A percentile compares a stretch with the other conserved stretches of the same genome.
Evolutionary conservation across 2,888 invertebrate species (phyloP).

Genomic region (Galerucella pusilla): DNA sequence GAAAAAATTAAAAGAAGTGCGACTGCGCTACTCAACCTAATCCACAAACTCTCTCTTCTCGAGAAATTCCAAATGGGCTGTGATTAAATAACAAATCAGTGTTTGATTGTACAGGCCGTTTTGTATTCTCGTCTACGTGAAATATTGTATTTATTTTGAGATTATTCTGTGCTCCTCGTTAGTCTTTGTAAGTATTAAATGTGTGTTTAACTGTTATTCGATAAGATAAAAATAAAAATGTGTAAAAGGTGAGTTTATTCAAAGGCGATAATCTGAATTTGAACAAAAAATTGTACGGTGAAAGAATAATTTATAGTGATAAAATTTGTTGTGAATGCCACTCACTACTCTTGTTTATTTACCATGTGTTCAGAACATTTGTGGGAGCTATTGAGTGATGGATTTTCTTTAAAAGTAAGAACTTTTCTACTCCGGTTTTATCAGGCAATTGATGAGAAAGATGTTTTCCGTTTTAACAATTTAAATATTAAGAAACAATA

Average conservation of each 20-base stretch:
- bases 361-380: too few relatives aligned
- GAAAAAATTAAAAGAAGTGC: slow-evolving; percentile 43
- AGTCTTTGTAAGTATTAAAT: slow-evolving; percentile 48
- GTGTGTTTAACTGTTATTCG: slow-evolving; percentile 55
- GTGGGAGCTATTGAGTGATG: too few relatives aligned
- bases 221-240: slow-evolving; percentile 51
- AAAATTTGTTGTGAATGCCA: too few relatives aligned
- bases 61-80: slow-evolving; percentile 84
- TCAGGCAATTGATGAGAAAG: too few relatives aligned
- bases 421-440: too few relatives aligned
- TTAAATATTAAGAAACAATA: too few relatives aligned
- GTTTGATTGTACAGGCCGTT: slow-evolving; percentile 78
- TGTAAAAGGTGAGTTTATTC: slow-evolving; percentile 10
- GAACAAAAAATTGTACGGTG: neutral
- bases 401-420: too few relatives aligned
- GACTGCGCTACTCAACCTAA: slow-evolving; percentile 55
- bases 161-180: slow-evolving; percentile 61
- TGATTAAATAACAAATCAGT: slow-evolving; percentile 76
- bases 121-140: slow-evolving; percentile 69
- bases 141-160: slow-evolving; percentile 62
- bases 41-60: slow-evolving; percentile 59
- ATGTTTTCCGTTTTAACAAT: too few relatives aligned
- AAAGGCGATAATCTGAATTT: neutral
- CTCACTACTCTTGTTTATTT: too few relatives aligned
- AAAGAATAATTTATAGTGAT: neutral